Base-by-base conservation (phyloP, 2,888 invertebrate genomes). In the Torymus aiolomorphi region DNA sequence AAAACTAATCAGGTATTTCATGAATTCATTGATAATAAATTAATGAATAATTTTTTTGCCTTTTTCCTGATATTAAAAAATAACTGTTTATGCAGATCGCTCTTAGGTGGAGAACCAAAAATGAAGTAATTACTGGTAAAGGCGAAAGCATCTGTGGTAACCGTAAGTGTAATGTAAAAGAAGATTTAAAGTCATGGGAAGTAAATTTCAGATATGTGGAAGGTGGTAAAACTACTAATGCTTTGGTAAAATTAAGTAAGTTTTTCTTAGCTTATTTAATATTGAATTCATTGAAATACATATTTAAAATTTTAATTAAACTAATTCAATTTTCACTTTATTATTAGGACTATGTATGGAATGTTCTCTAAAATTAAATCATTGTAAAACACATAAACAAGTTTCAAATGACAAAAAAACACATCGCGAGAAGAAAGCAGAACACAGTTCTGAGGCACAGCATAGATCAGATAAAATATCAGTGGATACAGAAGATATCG, bases 51-150 rank as follows among this genome's bases (percentile, higher is more conserved):
- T 31, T 51, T 18, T 18, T 51, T 10, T 66, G 16, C 16, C 16
- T 51, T 16, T n/a, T n/a, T n/a, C n/a, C 12, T 65, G 16, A 66
- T 31, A 1, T 56, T 16, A 31, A 56, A 2, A 24, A 24, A n/a
- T n/a, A 24, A 24, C 2, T 24, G 24, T 24, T 24, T 67, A 20
- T 63, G n/a, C n/a, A 79, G 65, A 49, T 80, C 42, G 80, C 80
- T 12, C 80, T 80, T 16, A 66, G 80, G 42, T 80, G 80, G 80
- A 73, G 80, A 65, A 80, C 80, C 0, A 73, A 77, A 59, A 69
- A 76, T n/a, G 80, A 80, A 73, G 80, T 80, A 11, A 56, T 80
- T 24, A 63, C 63, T 74, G 77, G 77, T 2, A 80, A 80, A 77
- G 80, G 80, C 5, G 69, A 76, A 80, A n/a, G 1, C 16, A 49